Conservation (phyloP, 2,888 invertebrate genomes). For the Chouioia cunea region DNA sequence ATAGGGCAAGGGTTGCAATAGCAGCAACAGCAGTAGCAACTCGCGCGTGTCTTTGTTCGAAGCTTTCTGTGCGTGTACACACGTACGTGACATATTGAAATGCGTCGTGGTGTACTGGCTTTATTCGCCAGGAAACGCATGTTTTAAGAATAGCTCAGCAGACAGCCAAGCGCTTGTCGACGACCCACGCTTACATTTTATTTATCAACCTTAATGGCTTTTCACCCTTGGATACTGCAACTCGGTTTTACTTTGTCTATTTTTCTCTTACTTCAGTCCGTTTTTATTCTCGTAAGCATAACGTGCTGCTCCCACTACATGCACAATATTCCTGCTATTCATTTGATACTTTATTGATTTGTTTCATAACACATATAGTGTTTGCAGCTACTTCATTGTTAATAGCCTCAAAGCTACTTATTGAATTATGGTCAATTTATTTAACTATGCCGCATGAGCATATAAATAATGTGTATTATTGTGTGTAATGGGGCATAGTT, state of each 20-base stretch:
- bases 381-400: too few species aligned
- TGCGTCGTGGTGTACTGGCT: not conserved
- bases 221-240: slow-evolving; percentile 51
- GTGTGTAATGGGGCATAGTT: too few species aligned
- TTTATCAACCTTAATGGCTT: slow-evolving; percentile 65
- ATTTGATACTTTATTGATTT: too few species aligned
- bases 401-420: too few species aligned
- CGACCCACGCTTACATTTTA: slow-evolving; percentile 62
- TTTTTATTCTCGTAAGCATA: not conserved
- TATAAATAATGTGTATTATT: too few species aligned
- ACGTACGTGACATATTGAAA: slow-evolving; percentile 2
- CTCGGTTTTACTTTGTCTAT: not conserved
- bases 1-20: slow-evolving; percentile 45
- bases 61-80: not conserved
- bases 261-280: not conserved
- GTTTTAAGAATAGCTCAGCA: slow-evolving; percentile 56
- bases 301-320: not conserved
- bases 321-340: too few species aligned
- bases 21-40: too few species aligned
- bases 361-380: too few species aligned
- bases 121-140: slow-evolving; percentile 45
- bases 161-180: slow-evolving; percentile 53
- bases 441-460: too few species aligned
- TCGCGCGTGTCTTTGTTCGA: slow-evolving; percentile 1
- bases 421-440: too few species aligned